Percentiles rank a stretch among this genome's conserved stretches.
phyloP scores from a whole-genome alignment of 2,113 vertebrate species.

The Hyperoodon ampullatus region DNA sequence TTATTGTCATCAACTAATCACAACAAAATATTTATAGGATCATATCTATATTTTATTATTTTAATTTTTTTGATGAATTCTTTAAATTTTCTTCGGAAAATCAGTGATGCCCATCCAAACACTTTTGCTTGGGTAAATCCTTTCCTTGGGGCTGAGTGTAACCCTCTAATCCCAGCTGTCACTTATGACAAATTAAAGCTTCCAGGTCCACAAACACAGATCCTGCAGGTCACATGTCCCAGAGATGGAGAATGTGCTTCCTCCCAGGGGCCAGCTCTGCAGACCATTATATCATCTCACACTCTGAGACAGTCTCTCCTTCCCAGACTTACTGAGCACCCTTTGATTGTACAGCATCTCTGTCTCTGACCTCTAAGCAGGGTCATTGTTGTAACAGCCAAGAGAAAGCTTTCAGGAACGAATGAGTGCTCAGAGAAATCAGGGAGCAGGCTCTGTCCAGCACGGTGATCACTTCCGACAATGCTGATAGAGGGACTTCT shows the following conservation, averaged over 20 bases:
- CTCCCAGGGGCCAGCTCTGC: conserved; percentile 80
- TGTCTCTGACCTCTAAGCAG: conserved; percentile 78
- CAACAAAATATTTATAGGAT: not conserved
- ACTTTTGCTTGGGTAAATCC: conserved; percentile 42
- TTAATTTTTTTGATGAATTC: not conserved
- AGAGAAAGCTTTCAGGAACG: conserved; percentile 78
- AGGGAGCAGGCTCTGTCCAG: conserved; percentile 68
- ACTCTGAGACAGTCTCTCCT: conserved; percentile 78
- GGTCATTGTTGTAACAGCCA: conserved; percentile 81
- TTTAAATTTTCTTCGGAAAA: conserved; percentile 15
- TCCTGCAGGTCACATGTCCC: conserved; percentile 83
- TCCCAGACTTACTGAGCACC: conserved; percentile 57
- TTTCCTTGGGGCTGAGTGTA: conserved; percentile 69
- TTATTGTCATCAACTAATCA: not conserved
- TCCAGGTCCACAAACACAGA: conserved; percentile 69
- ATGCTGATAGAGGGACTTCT: conserved; percentile 75
- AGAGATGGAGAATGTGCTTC: conserved; percentile 79
- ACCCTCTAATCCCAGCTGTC: conserved; percentile 80
- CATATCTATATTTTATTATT: not conserved
- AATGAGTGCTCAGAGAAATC: conserved; percentile 74
- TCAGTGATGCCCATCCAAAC: not conserved
- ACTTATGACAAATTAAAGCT: conserved; percentile 79
- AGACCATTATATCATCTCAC: conserved; percentile 85
- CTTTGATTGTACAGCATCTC: conserved; percentile 67
- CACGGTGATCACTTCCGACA: conserved; percentile 80